Conservation (phyloP, 2,797 vertebrate genomes). For the Chrosomus eos region DNA sequence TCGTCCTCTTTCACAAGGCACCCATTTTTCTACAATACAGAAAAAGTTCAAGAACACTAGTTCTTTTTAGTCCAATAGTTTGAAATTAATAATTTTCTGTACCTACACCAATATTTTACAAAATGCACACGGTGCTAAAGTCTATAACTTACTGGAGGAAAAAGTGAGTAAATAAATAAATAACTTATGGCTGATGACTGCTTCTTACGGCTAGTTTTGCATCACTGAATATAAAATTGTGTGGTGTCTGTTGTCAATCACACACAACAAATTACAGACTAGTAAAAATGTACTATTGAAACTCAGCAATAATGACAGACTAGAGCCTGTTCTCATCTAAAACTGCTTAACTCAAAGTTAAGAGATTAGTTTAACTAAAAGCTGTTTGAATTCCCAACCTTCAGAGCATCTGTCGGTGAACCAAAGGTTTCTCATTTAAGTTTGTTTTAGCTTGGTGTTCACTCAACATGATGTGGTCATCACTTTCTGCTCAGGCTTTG, state of each 20-base stretch:
- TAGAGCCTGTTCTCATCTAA: not conserved
- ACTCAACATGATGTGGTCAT: conserved; percentile 4
- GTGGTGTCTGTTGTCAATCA: not conserved
- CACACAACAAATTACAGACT: not conserved
- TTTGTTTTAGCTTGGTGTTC: conserved; percentile 13
- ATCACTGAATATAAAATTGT: not conserved
- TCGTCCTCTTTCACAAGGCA: not conserved
- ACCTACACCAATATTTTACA: not conserved
- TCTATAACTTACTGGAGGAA: not conserved
- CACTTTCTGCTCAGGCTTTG: conserved; percentile 47
- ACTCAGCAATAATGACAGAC: not conserved
- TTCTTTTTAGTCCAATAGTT: too few relatives aligned
- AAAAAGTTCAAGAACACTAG: not conserved
- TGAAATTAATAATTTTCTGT: not conserved
- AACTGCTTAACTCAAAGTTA: not conserved
- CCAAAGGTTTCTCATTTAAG: conserved; percentile 6
- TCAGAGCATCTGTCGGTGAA: conserved; percentile 25
- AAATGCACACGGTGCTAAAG: not conserved
- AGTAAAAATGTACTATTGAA: not conserved
- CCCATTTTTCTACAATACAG: not conserved
- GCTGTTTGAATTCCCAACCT: conserved; percentile 25
- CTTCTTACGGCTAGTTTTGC: not conserved
- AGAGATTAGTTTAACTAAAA: not conserved
- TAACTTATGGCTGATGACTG: not conserved
- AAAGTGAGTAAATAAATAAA: not conserved